Evolutionary conservation across 2,113 vertebrate species (phyloP), one percentile per base, ranked within the genome.

Genomic region (Clinocottus analis): DNA sequence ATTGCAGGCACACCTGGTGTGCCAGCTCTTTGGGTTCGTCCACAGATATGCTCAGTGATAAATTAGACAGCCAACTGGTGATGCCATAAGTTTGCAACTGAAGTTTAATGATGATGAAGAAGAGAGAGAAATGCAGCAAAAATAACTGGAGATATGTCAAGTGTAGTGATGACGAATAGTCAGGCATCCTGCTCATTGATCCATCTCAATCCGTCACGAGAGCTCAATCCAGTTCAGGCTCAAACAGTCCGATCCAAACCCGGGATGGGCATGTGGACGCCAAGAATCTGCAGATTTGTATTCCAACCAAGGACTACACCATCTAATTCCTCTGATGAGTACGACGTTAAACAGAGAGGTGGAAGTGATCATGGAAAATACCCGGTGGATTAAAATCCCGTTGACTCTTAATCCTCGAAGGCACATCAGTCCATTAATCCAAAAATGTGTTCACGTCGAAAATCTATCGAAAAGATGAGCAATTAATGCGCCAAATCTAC

Each of bases 41-140:
- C 76, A 69, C 74, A 65, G 41, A 80, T 69, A 59, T 51, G 62
- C 62, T 73, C 55, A 5, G 77, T 75, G 86, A 91, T 80, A 66
- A 89, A 92, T 91, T 85, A 82, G 80, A 89, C 80, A 84, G 59
- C 77, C 83, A 75, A 82, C 79, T 72, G 82, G 80, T 65, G 80
- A 77, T 35, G 65, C 74, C 86, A 59, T 61, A 79, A 82, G 72
- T 90, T 79, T 90, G 64, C 45, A 61, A 74, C 82, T 86, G 61
- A 85, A 90, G 83, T 92, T 87, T 87, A 89, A 90, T 88, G 82
- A 91, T 89, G 90, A 93, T 79, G 47, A 90, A 88, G 47, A 90
- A 88, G 89, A 75, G 77, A 86, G 41, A 72, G 73, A 86, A 82
- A 86, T 55, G 56, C 77, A 63, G 73, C 47, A 77, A 72, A n/a